Evolutionary conservation across 2,888 invertebrate species (phyloP), one percentile per base, ranked within the genome.

Genomic region (Allolobophora icterica): DNA sequence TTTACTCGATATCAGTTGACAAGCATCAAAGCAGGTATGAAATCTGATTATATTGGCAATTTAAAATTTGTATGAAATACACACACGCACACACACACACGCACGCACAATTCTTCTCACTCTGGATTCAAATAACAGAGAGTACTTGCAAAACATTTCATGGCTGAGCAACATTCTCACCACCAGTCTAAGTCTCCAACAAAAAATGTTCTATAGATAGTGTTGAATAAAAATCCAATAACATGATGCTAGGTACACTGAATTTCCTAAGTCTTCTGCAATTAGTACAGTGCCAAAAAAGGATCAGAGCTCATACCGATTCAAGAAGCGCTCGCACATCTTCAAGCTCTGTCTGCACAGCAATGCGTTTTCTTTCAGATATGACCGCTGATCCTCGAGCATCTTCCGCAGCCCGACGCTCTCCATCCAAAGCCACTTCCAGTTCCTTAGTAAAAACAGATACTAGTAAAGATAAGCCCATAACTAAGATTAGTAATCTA

Each of bases 271-370:
- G 71, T 71, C 30, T 71, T 71, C n/a, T 71, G 71, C 11, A n/a
- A 71, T n/a, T n/a, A n/a, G n/a, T n/a, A n/a, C 21, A 52, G 52
- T 19, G 13, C n/a, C 71, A n/a, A 71, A 71, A 71, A 71, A 71
- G 8, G 6, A n/a, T n/a, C n/a, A 11, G 13, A n/a, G 71, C 92
- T 94, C 95, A 93, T 92, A 95, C 95, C 91, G 93, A 94, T 93
- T 96, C 96, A 92, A 96, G 94, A 90, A 95, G 95, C 91, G 95
- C 94, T 93, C 96, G 94, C 94, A 94, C 97, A 96, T 99, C 99
- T 95, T 99, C 99, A 95, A 98, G 96, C 96, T 99, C 99, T 95
- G 97, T 98, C 94, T 97, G 97, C 95, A 99, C 96, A 91, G 98
- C 95, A 90, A 95, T 94, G 91, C 95, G 94, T 93, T 94, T 95